Base-by-base conservation (phyloP, 2,113 vertebrate genomes). In the Pedionomus torquatus region DNA sequence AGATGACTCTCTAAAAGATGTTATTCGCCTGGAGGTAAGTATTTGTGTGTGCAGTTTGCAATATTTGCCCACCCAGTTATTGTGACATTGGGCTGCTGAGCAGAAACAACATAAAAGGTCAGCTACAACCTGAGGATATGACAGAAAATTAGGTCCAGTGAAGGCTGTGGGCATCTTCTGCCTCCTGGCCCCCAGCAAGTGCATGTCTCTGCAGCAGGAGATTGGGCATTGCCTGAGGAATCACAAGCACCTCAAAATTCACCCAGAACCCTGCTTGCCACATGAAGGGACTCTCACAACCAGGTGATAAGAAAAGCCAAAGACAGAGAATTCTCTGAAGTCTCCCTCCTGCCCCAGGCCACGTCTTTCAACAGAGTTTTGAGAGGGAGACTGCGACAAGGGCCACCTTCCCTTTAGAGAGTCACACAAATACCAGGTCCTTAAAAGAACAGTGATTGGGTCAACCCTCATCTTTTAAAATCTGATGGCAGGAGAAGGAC, bases 101-200 rank as follows among this genome's bases (percentile, higher is more conserved):
- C 10, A 78, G 49, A 93, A 83, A 87, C 14, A 86, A 81, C 4
- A 17, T 46, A 55, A 39, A 64, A 80, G 7, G 44, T 60, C 43
- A 71, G n/a, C 39, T 71, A 37, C 65, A 55, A 21, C 13, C 39
- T 16, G 26, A 65, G 74, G 52, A 14, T 23, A n/a, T 9, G 44
- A 49, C 30, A 60, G 61, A 82, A 70, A 52, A 11, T 11, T 1
- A 2, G 13, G 11, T 57, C 35, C 41, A 54, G 11, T 7, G 14
- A 25, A 31, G 43, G 51, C 57, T 0, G 0, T 0, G 0, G n/a
- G 49, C n/a, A 43, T 3, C 66, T 64, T 46, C 70, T 33, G 51
- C 39, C 23, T 78, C 35, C 55, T 10, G 23, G 26, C 31, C 28
- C 10, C 16, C 35, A 44, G 17, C 0, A 0, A 64, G 43, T 21